Evolutionary conservation across 2,888 invertebrate genomes (phyloP).

Genomic region (Meliscaeva auricollis): DNA sequence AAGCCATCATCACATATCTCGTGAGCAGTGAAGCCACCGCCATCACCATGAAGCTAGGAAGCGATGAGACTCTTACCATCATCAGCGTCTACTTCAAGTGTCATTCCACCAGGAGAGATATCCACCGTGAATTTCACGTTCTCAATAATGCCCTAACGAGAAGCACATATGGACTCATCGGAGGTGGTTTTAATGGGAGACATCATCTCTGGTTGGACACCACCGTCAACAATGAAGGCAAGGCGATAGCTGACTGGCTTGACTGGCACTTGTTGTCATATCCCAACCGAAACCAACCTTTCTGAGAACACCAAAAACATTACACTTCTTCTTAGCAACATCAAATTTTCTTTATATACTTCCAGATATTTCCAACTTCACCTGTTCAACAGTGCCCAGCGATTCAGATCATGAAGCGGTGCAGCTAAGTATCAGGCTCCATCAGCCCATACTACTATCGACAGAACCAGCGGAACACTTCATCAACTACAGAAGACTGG

Average conservation of each 20-base stretch:
- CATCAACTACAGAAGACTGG: neutral
- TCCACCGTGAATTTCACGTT: neutral
- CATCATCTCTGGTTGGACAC: too few relatives aligned
- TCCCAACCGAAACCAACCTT: too few relatives aligned
- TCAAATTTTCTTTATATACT: too few relatives aligned
- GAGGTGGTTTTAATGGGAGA: too few relatives aligned
- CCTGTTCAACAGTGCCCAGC: neutral
- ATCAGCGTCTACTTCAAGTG: neutral
- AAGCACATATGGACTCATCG: too few relatives aligned
- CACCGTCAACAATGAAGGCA: too few relatives aligned
- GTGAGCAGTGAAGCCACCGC: neutral
- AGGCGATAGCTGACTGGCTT: too few relatives aligned
- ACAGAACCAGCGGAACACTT: neutral
- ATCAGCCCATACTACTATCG: neutral
- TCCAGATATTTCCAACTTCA: neutral
- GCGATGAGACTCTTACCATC: neutral
- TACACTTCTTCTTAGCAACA: too few relatives aligned
- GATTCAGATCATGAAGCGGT: constrained; percentile 22
- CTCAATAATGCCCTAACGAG: too few relatives aligned
- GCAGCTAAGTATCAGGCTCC: neutral
- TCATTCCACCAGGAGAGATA: neutral
- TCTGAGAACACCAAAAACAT: too few relatives aligned
- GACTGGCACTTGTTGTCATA: too few relatives aligned
- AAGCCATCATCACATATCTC: neutral
- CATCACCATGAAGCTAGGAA: neutral